These are phyloP conservation scores for Phallusia fumigata DNA, from an alignment of 23 tunicate species.

Conservation along the genomic window DNA sequence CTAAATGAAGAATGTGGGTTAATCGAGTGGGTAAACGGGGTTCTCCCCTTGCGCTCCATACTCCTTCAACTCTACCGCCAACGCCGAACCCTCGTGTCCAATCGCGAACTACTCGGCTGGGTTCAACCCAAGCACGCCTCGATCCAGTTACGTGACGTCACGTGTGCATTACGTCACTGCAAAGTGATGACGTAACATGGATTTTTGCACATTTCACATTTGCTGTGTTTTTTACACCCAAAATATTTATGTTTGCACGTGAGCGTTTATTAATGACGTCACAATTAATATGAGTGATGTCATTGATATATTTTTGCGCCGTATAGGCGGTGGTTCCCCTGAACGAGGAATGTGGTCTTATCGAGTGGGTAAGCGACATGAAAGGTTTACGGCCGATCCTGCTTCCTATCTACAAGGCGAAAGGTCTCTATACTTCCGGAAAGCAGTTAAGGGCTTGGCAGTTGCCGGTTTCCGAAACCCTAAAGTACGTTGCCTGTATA, in stretches of 20 bases:
- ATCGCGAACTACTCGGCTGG: conserved; percentile 42
- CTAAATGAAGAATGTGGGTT: conserved; percentile 76
- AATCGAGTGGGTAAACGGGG: conserved; percentile 68
- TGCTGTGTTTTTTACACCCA: neutral
- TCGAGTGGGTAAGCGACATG: conserved; percentile 91
- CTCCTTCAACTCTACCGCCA: conserved; percentile 52
- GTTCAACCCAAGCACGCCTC: conserved; percentile 42
- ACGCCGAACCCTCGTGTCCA: conserved; percentile 13
- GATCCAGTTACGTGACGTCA: conserved; percentile 24
- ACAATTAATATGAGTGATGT: neutral
- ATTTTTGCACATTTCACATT: neutral
- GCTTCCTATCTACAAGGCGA: conserved; percentile 64
- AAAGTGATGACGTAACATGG: too few species aligned
- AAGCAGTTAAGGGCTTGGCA: conserved; percentile 65
- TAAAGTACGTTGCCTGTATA: conserved; percentile 28
- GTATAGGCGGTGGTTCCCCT: conserved; percentile 93
- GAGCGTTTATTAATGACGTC: neutral
- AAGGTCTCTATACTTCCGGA: conserved; percentile 39
- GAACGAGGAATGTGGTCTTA: conserved; percentile 93
- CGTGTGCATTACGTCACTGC: too few species aligned
- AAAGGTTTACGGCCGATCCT: conserved; percentile 77
- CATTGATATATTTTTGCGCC: neutral
- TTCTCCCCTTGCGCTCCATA: conserved; percentile 42
- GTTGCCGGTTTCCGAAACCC: conserved; percentile 35
- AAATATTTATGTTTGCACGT: neutral